These are phyloP conservation scores for Nixonia krombeini DNA, from an alignment of 1,140 invertebrate genomes.

Conservation along the genomic window DNA sequence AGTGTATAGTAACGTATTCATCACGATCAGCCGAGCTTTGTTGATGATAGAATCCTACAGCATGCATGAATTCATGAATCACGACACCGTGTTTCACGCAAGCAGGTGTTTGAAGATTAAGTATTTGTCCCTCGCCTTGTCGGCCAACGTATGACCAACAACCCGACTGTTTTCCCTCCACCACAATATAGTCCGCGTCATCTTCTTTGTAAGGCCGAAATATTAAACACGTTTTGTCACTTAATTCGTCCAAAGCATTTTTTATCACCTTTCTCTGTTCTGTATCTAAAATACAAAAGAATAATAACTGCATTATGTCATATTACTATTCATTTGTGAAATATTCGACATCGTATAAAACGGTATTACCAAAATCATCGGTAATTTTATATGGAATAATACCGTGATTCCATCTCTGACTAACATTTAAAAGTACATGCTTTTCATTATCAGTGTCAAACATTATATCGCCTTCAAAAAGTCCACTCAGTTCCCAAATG, in stretches of 20 bases:
- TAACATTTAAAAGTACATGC: constrained; percentile 76
- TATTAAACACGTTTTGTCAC: constrained; percentile 75
- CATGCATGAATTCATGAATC: constrained; percentile 78
- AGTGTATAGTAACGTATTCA: constrained; percentile 75
- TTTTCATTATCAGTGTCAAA: constrained; percentile 59
- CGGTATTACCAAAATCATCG: constrained; percentile 78
- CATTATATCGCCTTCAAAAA: constrained; percentile 76
- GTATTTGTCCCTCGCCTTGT: constrained; percentile 73
- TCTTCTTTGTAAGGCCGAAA: constrained; percentile 74
- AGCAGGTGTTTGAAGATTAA: constrained; percentile 73
- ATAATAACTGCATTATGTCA: constrained; percentile 2
- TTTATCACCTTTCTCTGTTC: constrained; percentile 69
- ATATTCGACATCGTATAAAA: constrained; percentile 4
- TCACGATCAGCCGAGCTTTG: constrained; percentile 79
- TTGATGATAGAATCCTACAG: constrained; percentile 79
- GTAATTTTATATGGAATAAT: constrained; percentile 78
- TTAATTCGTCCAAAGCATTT: constrained; percentile 72
- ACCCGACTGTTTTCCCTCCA: constrained; percentile 63
- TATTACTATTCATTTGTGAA: not conserved
- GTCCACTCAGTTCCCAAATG: constrained; percentile 74
- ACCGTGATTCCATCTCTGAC: constrained; percentile 76
- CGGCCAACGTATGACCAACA: constrained; percentile 75
- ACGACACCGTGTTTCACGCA: constrained; percentile 75
- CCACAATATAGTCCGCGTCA: constrained; percentile 73
- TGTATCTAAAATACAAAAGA: constrained; percentile 55